Base-by-base conservation (phyloP, 2,797 vertebrate species). In the Uromys caudimaculatus region DNA sequence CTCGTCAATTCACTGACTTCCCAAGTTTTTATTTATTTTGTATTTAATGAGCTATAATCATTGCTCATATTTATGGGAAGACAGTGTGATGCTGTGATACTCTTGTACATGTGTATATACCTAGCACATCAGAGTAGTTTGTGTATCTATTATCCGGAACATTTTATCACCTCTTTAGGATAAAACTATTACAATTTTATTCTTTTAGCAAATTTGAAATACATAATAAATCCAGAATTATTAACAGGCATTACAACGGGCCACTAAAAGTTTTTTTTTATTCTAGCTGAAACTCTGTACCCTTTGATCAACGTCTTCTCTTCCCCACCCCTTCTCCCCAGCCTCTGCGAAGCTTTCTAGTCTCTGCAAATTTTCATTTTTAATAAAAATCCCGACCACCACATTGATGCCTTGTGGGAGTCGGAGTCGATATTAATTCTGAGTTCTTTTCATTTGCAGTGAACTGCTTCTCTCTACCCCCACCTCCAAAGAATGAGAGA, bases 381-480 rank as follows among this genome's bases (percentile, higher is more conserved):
- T 62, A 60, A 76, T 69, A 78, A 91, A 97, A 96, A 13, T 13
- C 23, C 75, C 62, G 32, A 88, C 24, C 6, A 32, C 69, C 24
- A 87, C 32, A 38, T 3, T 64, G 79, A n/a, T 76, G 50, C 23
- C 73, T 94, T 27, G 0, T 71, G 85, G 77, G 71, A 87, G 62
- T 64, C 1, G 13, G 54, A 79, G 87, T 64, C 73, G 56, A 77
- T 86, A 16, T 54, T 35, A 62, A 89, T 38, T 90, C 85, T 71
- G 83, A 91, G 71, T 56, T 89, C 67, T 89, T 93, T 76, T 56
- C 44, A 54, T 91, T 87, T 87, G 54, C 23, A 13, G 35, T 14
- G 76, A 92, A 84, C 47, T 5, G 17, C 6, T 47, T 89, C 44
- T 44, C 83, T 94, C 38, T 3, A 1, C 32, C 32, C 32, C 32